Conservation (phyloP, 2,113 vertebrate genomes). For the Petrocephalus zakoni region DNA sequence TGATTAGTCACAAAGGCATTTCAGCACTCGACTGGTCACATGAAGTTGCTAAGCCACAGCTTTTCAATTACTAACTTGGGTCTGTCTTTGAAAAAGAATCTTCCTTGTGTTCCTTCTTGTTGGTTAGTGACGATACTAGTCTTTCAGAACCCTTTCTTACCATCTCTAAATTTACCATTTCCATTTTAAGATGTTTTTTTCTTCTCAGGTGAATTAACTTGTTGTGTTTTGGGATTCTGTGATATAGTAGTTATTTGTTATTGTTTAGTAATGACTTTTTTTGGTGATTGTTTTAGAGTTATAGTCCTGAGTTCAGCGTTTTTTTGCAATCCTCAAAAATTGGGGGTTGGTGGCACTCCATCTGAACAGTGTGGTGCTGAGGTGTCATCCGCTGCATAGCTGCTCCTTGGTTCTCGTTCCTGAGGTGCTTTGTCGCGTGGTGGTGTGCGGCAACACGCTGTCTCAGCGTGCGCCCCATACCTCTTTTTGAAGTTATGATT, state of each 20-base stretch:
- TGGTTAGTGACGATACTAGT: not conserved
- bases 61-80: conserved; percentile 34
- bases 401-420: too few relatives aligned
- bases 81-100: not conserved
- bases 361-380: too few relatives aligned
- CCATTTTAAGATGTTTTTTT: not conserved
- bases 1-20: conserved; percentile 42
- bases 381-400: too few relatives aligned
- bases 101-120: not conserved
- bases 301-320: too few relatives aligned
- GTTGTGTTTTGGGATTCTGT: not conserved
- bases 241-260: not conserved
- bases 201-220: not conserved
- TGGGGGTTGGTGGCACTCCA: too few relatives aligned
- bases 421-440: too few relatives aligned
- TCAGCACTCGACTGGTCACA: conserved; percentile 53
- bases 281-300: not conserved
- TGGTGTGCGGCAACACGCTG: too few relatives aligned
- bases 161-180: not conserved
- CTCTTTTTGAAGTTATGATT: not conserved
- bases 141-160: not conserved
- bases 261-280: not conserved
- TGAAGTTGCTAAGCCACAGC: conserved; percentile 47
- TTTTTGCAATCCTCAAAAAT: too few relatives aligned
- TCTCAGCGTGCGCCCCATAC: too few relatives aligned